Base-by-base conservation (phyloP, 2,888 invertebrate genomes). In the Ephialtes manifestator region DNA sequence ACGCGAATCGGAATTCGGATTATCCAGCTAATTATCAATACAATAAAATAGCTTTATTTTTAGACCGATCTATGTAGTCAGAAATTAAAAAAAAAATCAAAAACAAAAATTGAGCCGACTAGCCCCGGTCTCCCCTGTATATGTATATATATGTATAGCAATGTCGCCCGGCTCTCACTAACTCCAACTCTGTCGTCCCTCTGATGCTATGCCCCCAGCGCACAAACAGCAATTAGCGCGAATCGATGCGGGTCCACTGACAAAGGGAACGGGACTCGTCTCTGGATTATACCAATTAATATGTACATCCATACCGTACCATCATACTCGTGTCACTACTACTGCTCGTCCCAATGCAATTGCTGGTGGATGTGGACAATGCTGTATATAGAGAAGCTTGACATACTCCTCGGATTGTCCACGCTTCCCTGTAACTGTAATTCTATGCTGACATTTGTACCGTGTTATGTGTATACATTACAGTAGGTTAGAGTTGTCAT, bases 231-330 rank as follows among this genome's bases (percentile, higher is more conserved):
- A 83, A 83, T 83, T 83, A 83, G 83, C 63, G 80, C 83, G 83
- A 83, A 83, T 83, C 80, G 80, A 83, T 83, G 83, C 83, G 83
- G 83, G 83, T 83, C 80, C 79, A 79, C 75, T 83, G 79, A 83
- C 83, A 83, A 83, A 83, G 83, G 79, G 80, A 80, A 83, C 80
- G 83, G 80, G 75, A 76, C 75, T 81, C 75, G 70, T 76, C 68
- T 71, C 71, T 75, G 76, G 83, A 83, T 83, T 79, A 83, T 80
- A 80, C 83, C 83, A 83, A 83, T 83, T 83, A 80, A 83, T 80
- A 83, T 80, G 80, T 76, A 83, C 75, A 71, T 65, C 83, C 80
- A 83, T 71, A 60, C 79, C 70, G 74, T 80, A 71, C 75, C 75
- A 35, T 75, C 79, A 35, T 83, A 78, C 79, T 79, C 31, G 68